phyloP scores from a whole-genome alignment of 2,113 vertebrate genomes.

The Pangasianodon gigas region DNA sequence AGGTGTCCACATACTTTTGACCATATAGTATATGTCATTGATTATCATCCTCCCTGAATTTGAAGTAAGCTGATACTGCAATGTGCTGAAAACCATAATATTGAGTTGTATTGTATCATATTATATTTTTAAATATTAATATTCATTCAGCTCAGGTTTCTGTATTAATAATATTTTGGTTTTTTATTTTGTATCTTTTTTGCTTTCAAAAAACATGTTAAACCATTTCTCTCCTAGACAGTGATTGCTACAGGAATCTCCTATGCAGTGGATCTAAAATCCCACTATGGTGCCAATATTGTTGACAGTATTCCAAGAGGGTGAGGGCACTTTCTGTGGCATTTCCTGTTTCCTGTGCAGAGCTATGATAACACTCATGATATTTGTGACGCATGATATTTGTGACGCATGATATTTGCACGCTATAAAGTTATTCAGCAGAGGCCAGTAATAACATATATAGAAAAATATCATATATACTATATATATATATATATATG shows the following conservation, averaged over 20 bases:
- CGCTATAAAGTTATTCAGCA: background rate
- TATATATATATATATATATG: too few species aligned
- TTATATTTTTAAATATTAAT: background rate
- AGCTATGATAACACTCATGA: background rate
- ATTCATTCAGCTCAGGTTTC: background rate
- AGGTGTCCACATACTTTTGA: background rate
- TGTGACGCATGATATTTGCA: background rate
- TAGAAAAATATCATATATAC: too few species aligned
- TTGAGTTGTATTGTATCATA: background rate
- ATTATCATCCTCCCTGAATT: background rate
- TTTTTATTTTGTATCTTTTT: background rate
- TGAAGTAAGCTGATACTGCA: background rate
- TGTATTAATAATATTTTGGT: background rate
- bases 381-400: background rate
- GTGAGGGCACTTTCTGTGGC: conserved; percentile 63
- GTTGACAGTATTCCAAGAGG: conserved; percentile 81
- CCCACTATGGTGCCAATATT: conserved; percentile 82
- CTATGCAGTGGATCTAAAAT: conserved; percentile 77
- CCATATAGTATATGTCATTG: background rate
- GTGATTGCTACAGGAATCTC: conserved; percentile 83
- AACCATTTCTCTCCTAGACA: conserved; percentile 72
- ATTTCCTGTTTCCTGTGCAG: background rate
- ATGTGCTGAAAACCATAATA: background rate
- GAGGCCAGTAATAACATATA: background rate
- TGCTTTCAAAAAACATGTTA: conserved; percentile 24